Evolutionary conservation across 1,140 invertebrate species (phyloP).

Genomic region (Drosophila obscura): DNA sequence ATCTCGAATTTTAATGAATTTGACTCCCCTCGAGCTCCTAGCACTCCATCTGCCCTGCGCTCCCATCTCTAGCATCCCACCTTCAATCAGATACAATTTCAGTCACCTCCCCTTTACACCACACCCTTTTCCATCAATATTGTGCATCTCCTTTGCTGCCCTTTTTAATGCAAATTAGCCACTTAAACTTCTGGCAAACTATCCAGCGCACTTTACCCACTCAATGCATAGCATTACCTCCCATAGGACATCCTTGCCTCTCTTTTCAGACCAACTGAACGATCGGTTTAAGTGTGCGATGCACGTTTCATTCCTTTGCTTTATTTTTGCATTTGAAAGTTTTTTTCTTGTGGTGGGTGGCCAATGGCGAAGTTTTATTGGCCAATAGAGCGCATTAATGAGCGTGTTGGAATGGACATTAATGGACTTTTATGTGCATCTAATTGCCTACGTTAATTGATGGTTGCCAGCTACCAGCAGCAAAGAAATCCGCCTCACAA

Average conservation of each 20-base stretch:
- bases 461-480: slow-evolving; percentile 1
- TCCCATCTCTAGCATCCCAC: too few species aligned
- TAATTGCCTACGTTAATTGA: slow-evolving; percentile 43
- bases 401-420: slow-evolving; percentile 37
- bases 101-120: too few species aligned
- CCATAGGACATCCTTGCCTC: background rate
- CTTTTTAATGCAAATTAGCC: slow-evolving; percentile 23
- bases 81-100: too few species aligned
- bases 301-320: slow-evolving; percentile 41
- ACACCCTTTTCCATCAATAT: background rate
- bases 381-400: slow-evolving; percentile 54
- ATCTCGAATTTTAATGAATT: too few species aligned
- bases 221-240: slow-evolving; percentile 45
- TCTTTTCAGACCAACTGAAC: slow-evolving; percentile 3
- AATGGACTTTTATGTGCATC: slow-evolving; percentile 47
- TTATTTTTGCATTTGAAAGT: too few species aligned
- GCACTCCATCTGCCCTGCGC: too few species aligned
- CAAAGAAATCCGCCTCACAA: slow-evolving; percentile 1
- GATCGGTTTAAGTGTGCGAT: slow-evolving; percentile 47
- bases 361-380: slow-evolving; percentile 65
- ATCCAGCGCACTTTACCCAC: slow-evolving; percentile 1
- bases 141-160: background rate
- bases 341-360: slow-evolving; percentile 12
- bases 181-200: slow-evolving; percentile 26
- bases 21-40: too few species aligned